Base-by-base conservation (phyloP, 2,888 invertebrate species). In the Caradrina kadenii region DNA sequence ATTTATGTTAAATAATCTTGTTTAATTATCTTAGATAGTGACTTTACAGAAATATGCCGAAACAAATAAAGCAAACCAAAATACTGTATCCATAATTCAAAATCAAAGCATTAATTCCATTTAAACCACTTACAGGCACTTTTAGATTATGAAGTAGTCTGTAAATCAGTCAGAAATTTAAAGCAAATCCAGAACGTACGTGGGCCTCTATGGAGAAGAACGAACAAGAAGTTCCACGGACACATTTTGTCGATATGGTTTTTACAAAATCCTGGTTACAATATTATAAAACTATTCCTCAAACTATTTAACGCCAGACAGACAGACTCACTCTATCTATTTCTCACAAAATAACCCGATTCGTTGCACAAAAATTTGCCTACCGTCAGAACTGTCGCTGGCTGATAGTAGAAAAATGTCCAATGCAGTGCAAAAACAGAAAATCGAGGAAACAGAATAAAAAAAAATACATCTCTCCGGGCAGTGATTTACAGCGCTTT, bases 401-500 rank as follows among this genome's bases (percentile, higher is more conserved):
- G 55, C 60, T 63, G 50, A 75, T 80, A 74, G 67, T 53, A 65
- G 76, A 79, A 86, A 86, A 87, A 82, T 79, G 75, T 83, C 77
- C 72, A 75, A 63, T 80, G 76, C 83, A 81, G 80, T 74, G 67
- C 61, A 72, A 76, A 73, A 78, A 81, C 42, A 74, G 63, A 80
- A 72, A 77, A 69, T 26, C 15, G 17, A 48, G 58, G 50, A 52
- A 61, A 65, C 50, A 60, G 60, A 81, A 77, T 50, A 61, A 60
- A 73, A 72, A 45, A 49, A 71, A 73, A 62, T 31, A 65, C 35
- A 63, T 73, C 60, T 73, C 60, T 68, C 66, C 69, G 67, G 65
- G 54, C 83, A 82, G 87, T 89, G 88, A 89, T 89, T 89, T 89
- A 88, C 85, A 80, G 80, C 71, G 79, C 77, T 88, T 88, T 88